Percentiles rank a stretch among this genome's conserved stretches.
Evolutionary conservation across 2,113 vertebrate genomes (phyloP).

Genomic region (Embiotoca jacksoni): DNA sequence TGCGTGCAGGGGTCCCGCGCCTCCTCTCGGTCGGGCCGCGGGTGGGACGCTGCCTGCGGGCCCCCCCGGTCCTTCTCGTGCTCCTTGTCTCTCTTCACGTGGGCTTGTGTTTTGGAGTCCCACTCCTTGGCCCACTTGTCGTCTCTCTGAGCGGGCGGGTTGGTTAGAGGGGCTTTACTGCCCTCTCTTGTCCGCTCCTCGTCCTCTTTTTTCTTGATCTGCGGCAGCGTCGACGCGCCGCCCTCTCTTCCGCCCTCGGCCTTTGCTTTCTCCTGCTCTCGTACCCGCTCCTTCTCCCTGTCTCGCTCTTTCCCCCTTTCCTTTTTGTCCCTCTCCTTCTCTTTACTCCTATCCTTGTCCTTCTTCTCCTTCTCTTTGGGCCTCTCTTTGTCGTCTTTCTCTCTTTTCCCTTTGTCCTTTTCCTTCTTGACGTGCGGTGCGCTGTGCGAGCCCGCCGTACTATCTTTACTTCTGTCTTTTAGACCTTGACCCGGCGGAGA

Average conservation of each 20-base stretch:
- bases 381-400: slow-evolving; percentile 63
- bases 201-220: slow-evolving; percentile 71
- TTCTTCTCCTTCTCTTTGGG: slow-evolving; percentile 63
- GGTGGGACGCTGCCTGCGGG: slow-evolving; percentile 23
- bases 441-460: slow-evolving; percentile 35
- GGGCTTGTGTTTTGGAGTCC: slow-evolving; percentile 60
- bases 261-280: slow-evolving; percentile 59
- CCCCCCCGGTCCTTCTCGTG: slow-evolving; percentile 60
- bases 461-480: slow-evolving; percentile 74
- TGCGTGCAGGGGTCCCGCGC: slow-evolving; percentile 55
- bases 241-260: slow-evolving; percentile 54
- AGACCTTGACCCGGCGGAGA: slow-evolving; percentile 39
- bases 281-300: slow-evolving; percentile 61
- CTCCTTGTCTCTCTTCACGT: slow-evolving; percentile 76
- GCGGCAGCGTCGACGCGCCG: neutral
- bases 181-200: slow-evolving; percentile 69
- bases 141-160: slow-evolving; percentile 53
- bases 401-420: slow-evolving; percentile 64
- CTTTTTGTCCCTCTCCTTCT: slow-evolving; percentile 68
- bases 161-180: slow-evolving; percentile 44
- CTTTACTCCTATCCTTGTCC: slow-evolving; percentile 67
- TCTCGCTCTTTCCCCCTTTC: slow-evolving; percentile 67
- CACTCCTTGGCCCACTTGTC: slow-evolving; percentile 70
- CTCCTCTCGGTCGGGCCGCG: slow-evolving; percentile 65
- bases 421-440: slow-evolving; percentile 70